These are phyloP conservation scores for Oreochromis spilurus DNA, from an alignment of 2,113 vertebrate genomes.

Conservation along the genomic window DNA sequence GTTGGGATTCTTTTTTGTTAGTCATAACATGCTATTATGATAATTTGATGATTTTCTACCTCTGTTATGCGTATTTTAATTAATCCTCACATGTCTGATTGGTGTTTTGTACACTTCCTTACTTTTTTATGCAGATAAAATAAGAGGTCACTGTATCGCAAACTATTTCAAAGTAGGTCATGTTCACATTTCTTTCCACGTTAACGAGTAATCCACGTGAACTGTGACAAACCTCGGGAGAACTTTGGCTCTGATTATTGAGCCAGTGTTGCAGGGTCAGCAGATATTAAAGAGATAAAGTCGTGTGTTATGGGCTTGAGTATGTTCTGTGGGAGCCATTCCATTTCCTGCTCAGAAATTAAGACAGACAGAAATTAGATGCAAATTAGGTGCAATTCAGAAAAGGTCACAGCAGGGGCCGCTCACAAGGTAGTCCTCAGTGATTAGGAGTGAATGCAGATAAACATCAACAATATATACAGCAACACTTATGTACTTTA, in stretches of 20 bases:
- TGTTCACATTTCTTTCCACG: neutral
- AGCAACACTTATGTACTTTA: rapidly evolving
- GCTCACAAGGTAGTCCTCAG: neutral
- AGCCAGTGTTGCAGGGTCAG: rapidly evolving
- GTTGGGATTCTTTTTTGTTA: neutral
- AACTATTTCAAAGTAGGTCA: neutral
- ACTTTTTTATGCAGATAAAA: neutral
- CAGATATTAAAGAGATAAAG: neutral
- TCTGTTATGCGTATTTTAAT: neutral
- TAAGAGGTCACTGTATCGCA: neutral
- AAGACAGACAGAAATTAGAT: neutral
- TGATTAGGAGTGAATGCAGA: neutral
- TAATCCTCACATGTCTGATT: neutral
- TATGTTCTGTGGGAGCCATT: neutral
- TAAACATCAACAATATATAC: neutral
- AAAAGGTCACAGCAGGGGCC: neutral
- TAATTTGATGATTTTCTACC: neutral
- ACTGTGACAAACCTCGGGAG: neutral
- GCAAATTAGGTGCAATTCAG: neutral
- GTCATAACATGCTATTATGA: neutral
- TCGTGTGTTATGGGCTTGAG: neutral
- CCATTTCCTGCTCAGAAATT: neutral
- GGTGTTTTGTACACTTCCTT: neutral
- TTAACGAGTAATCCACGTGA: rapidly evolving
- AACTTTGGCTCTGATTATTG: neutral